Evolutionary conservation across 2,113 vertebrate species (phyloP).

Genomic region (Callocephalon fimbriatum): DNA sequence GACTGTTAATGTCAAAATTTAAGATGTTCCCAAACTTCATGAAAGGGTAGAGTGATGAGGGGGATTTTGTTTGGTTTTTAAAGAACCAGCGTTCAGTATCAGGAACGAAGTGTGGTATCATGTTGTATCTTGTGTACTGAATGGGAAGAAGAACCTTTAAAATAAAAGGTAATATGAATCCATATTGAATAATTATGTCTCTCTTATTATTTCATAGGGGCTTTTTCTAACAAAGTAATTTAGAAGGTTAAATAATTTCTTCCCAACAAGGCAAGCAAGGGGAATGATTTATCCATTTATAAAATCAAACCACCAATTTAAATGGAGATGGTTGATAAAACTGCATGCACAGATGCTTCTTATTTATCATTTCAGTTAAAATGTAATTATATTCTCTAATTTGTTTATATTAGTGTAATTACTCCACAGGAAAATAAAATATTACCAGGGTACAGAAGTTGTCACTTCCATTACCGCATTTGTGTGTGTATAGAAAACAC

Average conservation of each 20-base stretch:
- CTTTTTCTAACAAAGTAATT: constrained; percentile 17
- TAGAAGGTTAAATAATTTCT: constrained; percentile 28
- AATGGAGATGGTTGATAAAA: constrained; percentile 42
- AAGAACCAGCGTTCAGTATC: not conserved
- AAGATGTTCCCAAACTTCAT: not conserved
- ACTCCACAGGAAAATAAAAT: not conserved
- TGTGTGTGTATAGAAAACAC: not conserved
- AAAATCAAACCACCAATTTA: constrained; percentile 55
- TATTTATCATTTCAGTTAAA: constrained; percentile 64
- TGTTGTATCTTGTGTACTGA: not conserved
- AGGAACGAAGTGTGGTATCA: not conserved
- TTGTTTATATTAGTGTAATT: constrained; percentile 57
- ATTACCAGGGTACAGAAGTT: constrained; percentile 1
- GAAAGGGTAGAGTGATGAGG: not conserved
- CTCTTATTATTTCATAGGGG: not conserved
- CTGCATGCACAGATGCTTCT: constrained; percentile 37
- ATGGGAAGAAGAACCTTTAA: not conserved
- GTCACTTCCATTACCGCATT: not conserved
- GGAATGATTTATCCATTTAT: constrained; percentile 35
- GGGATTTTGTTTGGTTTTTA: not conserved
- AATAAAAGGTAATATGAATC: not conserved
- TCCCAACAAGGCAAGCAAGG: not conserved
- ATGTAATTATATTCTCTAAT: constrained; percentile 53
- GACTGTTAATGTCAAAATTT: not conserved
- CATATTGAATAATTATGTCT: not conserved